Percentiles rank a stretch among this genome's conserved stretches.
phyloP scores from a whole-genome alignment of 2,113 vertebrate genomes.

The Burhinus oedicnemus region DNA sequence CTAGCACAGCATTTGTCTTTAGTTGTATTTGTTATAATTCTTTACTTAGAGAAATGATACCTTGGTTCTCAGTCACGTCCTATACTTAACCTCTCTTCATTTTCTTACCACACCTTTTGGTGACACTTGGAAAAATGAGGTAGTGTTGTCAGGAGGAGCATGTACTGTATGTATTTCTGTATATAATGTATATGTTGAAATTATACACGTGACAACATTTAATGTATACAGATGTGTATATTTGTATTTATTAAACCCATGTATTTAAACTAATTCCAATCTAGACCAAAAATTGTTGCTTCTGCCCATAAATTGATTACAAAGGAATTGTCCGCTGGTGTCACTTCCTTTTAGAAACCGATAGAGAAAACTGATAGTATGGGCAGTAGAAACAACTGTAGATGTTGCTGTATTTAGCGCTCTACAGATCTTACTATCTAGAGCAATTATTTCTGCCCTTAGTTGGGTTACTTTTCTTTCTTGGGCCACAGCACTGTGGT shows the following conservation, averaged over 20 bases:
- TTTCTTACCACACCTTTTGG: conserved; percentile 28
- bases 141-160: conserved; percentile 71
- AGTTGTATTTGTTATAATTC: not conserved
- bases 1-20: not conserved
- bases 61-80: conserved; percentile 14
- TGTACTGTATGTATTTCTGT: conserved; percentile 72
- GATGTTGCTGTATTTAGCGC: conserved; percentile 45
- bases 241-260: conserved; percentile 76
- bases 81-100: not conserved
- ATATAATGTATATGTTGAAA: conserved; percentile 75
- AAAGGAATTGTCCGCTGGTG: conserved; percentile 18
- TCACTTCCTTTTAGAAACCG: conserved; percentile 24
- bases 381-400: conserved; percentile 64
- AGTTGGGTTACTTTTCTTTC: conserved; percentile 24
- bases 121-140: conserved; percentile 52
- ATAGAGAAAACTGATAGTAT: not conserved
- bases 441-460: conserved; percentile 42
- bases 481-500: conserved; percentile 63
- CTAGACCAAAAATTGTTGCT: conserved; percentile 64
- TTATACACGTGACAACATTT: conserved; percentile 71
- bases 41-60: not conserved
- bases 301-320: conserved; percentile 51
- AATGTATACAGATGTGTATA: conserved; percentile 76
- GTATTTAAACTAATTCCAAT: conserved; percentile 65
- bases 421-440: conserved; percentile 30